Base-by-base conservation (phyloP, 2,888 invertebrate species). In the Tupiocoris notatus region DNA sequence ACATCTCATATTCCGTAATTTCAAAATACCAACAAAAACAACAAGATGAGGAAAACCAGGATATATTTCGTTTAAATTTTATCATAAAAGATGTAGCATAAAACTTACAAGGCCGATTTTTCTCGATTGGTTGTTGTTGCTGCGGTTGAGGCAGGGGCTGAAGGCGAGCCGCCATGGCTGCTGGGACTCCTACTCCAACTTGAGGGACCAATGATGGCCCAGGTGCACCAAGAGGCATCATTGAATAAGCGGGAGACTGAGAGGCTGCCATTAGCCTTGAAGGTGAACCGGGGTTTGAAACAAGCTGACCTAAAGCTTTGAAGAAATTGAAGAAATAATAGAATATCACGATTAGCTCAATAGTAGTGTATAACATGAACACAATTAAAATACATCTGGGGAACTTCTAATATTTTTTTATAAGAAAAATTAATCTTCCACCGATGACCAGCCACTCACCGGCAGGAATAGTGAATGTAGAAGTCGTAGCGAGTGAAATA, bases 241-340 rank as follows among this genome's bases (percentile, higher is more conserved):
- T 84, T 1, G 91, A 89, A 82, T 93, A 93, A 0, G 89, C 89
- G 16, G 85, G 83, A 2, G 87, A 87, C 76, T 81, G 79, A n/a
- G 82, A 80, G 17, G 86, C 87, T 64, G 89, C 89, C 86, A 94
- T 89, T 58, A 94, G 85, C 61, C 94, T 87, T 0, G 94, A 94
- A 0, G 94, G 94, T 12, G 94, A 94, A 0, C 92, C 93, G 20
- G 94, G 92, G 3, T 92, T 89, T 1, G 92, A 88, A n/a, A 92
- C 91, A 67, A 93, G 84, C 63, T 91, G 92, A 16, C 91, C 91
- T 20, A 79, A 56, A 39, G 78, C 81, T 81, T 67, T 61, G 58
- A 63, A 61, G 62, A 2, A 6, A 7, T 63, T 20, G 3, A 1
- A n/a, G 20, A n/a, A n/a, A n/a, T n/a, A n/a, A n/a, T n/a, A n/a